A percentile compares a stretch with the other conserved stretches of the same genome.
These are phyloP conservation scores for Onthophagus taurus DNA, from an alignment of 1,140 invertebrate genomes.

Conservation along the genomic window DNA sequence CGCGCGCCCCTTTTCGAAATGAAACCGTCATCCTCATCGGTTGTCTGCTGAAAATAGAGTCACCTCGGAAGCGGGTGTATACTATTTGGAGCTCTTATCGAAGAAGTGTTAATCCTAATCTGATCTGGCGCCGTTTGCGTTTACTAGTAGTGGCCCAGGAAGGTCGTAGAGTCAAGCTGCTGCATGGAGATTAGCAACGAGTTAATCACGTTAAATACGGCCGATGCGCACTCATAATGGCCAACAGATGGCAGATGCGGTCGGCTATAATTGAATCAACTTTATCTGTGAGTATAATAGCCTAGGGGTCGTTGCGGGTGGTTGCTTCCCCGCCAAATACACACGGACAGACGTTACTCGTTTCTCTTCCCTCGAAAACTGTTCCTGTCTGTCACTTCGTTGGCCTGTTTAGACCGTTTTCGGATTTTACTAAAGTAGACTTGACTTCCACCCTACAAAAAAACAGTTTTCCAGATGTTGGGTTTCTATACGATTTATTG, in stretches of 20 bases:
- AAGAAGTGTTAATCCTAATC: conserved; percentile 20
- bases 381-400: conserved; percentile 7
- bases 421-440: neutral
- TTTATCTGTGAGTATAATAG: conserved; percentile 37
- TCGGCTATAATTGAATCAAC: conserved; percentile 38
- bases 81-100: too few relatives aligned
- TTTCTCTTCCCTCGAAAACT: neutral
- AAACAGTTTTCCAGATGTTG: too few relatives aligned
- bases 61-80: too few relatives aligned
- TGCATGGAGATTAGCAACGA: conserved; percentile 33
- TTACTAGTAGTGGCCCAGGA: conserved; percentile 9
- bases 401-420: conserved; percentile 7
- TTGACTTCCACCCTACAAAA: too few relatives aligned
- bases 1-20: too few relatives aligned
- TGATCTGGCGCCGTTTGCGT: conserved; percentile 15
- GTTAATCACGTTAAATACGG: conserved; percentile 37
- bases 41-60: too few relatives aligned
- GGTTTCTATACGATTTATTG: too few relatives aligned
- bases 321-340: conserved; percentile 23
- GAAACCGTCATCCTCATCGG: too few relatives aligned
- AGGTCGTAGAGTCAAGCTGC: conserved; percentile 29
- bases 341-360: too few relatives aligned
- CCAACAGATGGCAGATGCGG: conserved; percentile 38
- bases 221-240: conserved; percentile 36
- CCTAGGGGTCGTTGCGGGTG: conserved; percentile 32